These are phyloP conservation scores for Gastrophryne carolinensis DNA, from an alignment of 2,797 vertebrate genomes.

Conservation along the genomic window DNA sequence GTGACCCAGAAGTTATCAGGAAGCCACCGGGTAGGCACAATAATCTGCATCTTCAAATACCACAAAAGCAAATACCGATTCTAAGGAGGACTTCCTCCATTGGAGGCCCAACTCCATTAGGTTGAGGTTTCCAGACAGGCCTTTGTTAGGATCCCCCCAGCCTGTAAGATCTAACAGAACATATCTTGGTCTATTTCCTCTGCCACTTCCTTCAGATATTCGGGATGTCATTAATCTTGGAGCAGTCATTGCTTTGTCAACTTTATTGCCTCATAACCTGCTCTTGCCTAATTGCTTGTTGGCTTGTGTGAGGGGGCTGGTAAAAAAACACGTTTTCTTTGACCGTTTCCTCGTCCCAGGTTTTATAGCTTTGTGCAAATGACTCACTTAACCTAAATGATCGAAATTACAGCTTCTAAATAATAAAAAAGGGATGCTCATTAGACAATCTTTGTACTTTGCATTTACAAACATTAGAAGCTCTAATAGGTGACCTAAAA, in stretches of 20 bases:
- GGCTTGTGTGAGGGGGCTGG: conserved; percentile 55
- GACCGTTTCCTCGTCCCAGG: conserved; percentile 67
- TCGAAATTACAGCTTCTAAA: conserved; percentile 10
- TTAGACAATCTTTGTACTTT: neutral
- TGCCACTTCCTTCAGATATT: conserved; percentile 62
- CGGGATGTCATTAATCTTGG: conserved; percentile 66
- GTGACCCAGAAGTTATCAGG: conserved; percentile 41
- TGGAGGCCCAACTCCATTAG: neutral
- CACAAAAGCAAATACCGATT: neutral
- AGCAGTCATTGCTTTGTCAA: conserved; percentile 68
- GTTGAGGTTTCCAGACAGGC: neutral
- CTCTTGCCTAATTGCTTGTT: conserved; percentile 61
- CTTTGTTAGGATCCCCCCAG: conserved; percentile 4
- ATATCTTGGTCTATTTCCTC: conserved; percentile 54
- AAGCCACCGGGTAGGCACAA: conserved; percentile 14
- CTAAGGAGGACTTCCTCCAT: neutral
- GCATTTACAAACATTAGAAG: neutral
- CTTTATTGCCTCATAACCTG: conserved; percentile 65
- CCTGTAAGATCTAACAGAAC: conserved; percentile 17
- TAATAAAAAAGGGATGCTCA: neutral
- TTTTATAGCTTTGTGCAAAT: conserved; percentile 9
- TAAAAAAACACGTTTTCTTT: conserved; percentile 56
- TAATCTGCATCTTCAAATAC: neutral
- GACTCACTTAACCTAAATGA: neutral
- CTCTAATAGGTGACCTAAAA: neutral